Conservation (phyloP, 2,888 invertebrate genomes). For the Charanyca ferruginea region DNA sequence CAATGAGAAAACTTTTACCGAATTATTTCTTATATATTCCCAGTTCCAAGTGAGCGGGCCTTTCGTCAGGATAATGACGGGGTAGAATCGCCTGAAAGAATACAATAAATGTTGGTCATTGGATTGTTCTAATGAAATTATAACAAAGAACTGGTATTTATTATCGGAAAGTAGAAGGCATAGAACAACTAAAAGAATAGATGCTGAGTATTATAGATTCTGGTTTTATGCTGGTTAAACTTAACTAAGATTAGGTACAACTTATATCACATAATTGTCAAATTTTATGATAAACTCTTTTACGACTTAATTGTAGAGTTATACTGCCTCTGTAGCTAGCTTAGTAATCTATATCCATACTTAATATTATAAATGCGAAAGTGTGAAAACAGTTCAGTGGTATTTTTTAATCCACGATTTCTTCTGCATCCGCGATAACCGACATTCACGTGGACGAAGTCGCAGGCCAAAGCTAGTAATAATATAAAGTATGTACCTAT, state of each 20-base stretch:
- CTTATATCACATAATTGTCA: too few species aligned
- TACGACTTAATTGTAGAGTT: not conserved
- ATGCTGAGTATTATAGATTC: not conserved
- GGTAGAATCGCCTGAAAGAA: constrained; percentile 85
- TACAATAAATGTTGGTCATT: constrained; percentile 20
- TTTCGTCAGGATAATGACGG: constrained; percentile 88
- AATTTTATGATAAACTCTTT: not conserved
- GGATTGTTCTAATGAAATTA: constrained; percentile 5
- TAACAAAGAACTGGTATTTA: not conserved
- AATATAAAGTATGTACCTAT: too few species aligned
- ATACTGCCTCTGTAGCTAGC: too few species aligned
- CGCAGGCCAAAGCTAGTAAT: too few species aligned
- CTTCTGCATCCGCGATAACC: too few species aligned
- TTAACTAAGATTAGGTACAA: too few species aligned
- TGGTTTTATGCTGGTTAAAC: too few species aligned
- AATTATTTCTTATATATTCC: constrained; percentile 88
- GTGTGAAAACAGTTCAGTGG: too few species aligned
- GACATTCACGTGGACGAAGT: too few species aligned
- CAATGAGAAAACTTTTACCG: constrained; percentile 87
- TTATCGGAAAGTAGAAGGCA: not conserved
- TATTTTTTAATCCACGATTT: too few species aligned
- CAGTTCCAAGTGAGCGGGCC: constrained; percentile 88
- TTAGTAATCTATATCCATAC: too few species aligned
- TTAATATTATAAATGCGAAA: too few species aligned
- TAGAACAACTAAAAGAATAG: not conserved